Percentiles rank a stretch among this genome's conserved stretches.
These are phyloP conservation scores for Chiridota heheva DNA, from an alignment of 35 echinoderm and acorn worm species.

Conservation along the genomic window DNA sequence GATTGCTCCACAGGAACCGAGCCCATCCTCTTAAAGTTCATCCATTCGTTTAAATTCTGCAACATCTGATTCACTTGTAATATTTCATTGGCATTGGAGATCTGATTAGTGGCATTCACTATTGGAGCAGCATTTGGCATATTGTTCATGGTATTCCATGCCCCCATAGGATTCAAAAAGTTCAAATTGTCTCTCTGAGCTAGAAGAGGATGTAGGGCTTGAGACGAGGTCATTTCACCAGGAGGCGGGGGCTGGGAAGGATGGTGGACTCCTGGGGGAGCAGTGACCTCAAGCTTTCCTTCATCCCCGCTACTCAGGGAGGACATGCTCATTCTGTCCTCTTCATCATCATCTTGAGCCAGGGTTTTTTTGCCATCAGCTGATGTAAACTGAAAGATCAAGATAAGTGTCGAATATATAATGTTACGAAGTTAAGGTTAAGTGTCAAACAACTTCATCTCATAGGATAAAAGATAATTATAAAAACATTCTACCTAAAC, in stretches of 20 bases:
- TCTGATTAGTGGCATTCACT: not conserved
- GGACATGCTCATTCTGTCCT: conserved; percentile 84
- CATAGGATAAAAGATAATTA: no score
- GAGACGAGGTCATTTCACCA: conserved; percentile 3
- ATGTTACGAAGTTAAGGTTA: no score
- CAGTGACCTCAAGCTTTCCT: conserved; percentile 64
- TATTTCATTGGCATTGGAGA: not conserved
- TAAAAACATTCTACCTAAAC: no score
- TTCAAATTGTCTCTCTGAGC: conserved; percentile 25
- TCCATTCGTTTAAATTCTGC: conserved; percentile 20
- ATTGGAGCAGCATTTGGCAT: conserved; percentile 1
- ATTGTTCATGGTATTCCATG: conserved; percentile 20
- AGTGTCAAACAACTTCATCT: no score
- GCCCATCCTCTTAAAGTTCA: no score
- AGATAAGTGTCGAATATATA: no score
- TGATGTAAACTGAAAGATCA: no score
- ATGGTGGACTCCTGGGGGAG: conserved; percentile 10
- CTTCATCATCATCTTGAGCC: conserved; percentile 54
- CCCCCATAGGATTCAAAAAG: not conserved
- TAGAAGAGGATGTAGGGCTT: not conserved
- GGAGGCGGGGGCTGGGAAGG: conserved; percentile 10
- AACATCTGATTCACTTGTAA: conserved; percentile 1
- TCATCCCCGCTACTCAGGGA: conserved; percentile 69
- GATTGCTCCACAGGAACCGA: no score
- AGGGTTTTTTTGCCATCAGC: not conserved